Percentiles rank a stretch among this genome's conserved stretches.
These are phyloP conservation scores for Acanthornis magna DNA, from an alignment of 2,797 vertebrate species.

Conservation along the genomic window DNA sequence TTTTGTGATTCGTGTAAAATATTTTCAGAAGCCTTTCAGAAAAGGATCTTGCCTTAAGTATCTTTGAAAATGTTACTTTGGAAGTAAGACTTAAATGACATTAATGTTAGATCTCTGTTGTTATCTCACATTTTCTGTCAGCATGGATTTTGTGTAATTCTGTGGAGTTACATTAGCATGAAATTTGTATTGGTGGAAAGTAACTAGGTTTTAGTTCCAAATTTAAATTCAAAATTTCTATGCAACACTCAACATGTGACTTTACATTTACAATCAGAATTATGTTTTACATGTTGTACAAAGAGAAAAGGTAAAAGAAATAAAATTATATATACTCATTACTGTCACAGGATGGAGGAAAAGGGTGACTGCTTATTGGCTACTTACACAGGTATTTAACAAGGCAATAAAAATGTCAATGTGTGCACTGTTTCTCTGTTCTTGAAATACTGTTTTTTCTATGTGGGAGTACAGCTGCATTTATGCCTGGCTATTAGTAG, in stretches of 20 bases:
- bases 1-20: background rate
- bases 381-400: background rate
- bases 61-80: background rate
- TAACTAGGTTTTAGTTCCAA: background rate
- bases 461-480: background rate
- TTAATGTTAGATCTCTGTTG: background rate
- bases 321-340: background rate
- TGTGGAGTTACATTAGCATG: background rate
- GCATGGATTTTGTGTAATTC: background rate
- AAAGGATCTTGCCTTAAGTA: background rate
- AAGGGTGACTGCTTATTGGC: background rate
- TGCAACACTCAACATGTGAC: background rate
- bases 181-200: background rate
- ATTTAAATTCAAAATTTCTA: background rate
- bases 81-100: background rate
- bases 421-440: background rate
- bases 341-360: background rate
- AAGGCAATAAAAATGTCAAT: background rate
- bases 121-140: background rate
- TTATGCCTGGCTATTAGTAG: constrained; percentile 3
- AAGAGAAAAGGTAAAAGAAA: background rate
- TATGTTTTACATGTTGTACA: background rate
- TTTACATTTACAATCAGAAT: background rate
- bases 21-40: background rate
- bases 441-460: background rate